Base-by-base conservation (phyloP, 2,888 invertebrate species). In the Lasioglossum figueresi region DNA sequence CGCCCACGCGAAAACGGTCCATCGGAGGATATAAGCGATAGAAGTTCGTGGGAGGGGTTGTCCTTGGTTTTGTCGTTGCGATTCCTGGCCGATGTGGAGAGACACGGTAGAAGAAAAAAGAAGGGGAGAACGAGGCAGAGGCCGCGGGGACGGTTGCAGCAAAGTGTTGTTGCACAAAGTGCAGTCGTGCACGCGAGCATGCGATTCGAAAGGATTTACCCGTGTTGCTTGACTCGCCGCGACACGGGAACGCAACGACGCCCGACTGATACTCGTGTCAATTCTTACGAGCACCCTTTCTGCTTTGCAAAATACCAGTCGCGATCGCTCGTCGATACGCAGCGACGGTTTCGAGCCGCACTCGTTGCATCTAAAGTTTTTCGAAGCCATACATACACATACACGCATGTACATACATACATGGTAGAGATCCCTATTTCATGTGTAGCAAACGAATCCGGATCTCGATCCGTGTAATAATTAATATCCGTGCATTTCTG, bases 151-250 rank as follows among this genome's bases (percentile, higher is more conserved):
- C 63, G 43, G 59, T 76, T 71, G 84, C 76, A 48, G 72, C 52
- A 48, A 82, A 52, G 75, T 68, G 68, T 48, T 66, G 72, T 68
- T 77, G 59, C 75, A 73, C 52, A 59, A 71, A 72, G 75, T 56
- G 75, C 56, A 34, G 70, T 70, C 56, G 71, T 84, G 63, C 76
- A 82, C 63, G 76, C 81, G 79, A 84, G 52, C 16, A 48, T 48
- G 34, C 70, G 59, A 81, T 77, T 80, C 76, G 66, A 84, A 85
- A 71, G 77, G 68, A 78, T 76, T 76, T 83, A 34, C 59, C 27
- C 56, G 23, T 10, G 37, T n/a, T 68, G 52, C 56, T 63, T 12
- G 66, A 16, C 19, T 66, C 66, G 34, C 40, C 10, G 40, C 34
- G 52, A 74, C 52, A 56, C n/a, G 27, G 34, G 78, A 74, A 70